Base-by-base conservation (phyloP, 2,888 invertebrate genomes). In the Cheilosia scutellata region DNA sequence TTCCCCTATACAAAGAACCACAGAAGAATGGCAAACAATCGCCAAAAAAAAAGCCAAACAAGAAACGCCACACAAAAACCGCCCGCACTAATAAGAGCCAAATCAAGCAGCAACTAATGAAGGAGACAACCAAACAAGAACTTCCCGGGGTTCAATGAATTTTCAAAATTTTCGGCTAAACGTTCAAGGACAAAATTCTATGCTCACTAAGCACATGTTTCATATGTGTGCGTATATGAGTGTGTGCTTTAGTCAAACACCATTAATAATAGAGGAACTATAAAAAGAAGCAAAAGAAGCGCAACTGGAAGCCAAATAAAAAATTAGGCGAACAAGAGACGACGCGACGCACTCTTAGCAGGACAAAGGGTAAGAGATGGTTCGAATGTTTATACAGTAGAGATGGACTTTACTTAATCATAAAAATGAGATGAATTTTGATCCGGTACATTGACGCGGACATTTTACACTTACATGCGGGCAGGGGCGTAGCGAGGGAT, bases 121-220 rank as follows among this genome's bases (percentile, higher is more conserved):
- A 74, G 79, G 70, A 70, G 62, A 60, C 68, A 20, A 5, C 20
- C 49, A 47, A 66, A 51, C 65, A 51, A 5, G 25, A 51, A 13
- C 20, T 40, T 58, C 1, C 40, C 25, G 20, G 84, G 49, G 84
- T 84, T 84, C 84, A 84, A 84, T 76, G 84, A 79, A 55, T 84
- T 51, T 49, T 60, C 33, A 44, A 82, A 74, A 62, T 80, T 53
- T 76, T 80, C 58, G 66, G 62, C 86, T 62, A 77, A 86, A 62
- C 71, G 70, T 82, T 86, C 82, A 86, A 86, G 86, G 86, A 86
- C 86, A 86, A 47, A 58, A 68, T 57, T 86, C 82, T 86, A 76
- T 80, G 76, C 84, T 70, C 71, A 62, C 65, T 77, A 78, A 66
- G 58, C 70, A 77, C 25, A 51, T 27, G 51, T 9, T 1, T 4